phyloP scores from a whole-genome alignment of 2,113 vertebrate species.

The Symphodus melops region DNA sequence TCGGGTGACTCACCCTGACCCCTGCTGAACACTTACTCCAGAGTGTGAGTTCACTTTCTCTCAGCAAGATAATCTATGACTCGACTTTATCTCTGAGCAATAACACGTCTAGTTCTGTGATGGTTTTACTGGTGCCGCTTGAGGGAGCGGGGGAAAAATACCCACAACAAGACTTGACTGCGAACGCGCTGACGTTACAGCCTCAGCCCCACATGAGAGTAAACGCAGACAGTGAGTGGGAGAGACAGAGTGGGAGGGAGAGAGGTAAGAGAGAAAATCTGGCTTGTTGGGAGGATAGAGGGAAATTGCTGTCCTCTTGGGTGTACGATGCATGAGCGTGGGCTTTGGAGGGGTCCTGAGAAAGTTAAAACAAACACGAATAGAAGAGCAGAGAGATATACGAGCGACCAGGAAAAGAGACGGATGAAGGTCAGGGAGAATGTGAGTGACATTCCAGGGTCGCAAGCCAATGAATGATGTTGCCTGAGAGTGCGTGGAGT shows the following conservation, averaged over 20 bases:
- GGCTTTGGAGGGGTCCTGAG: conserved; percentile 71
- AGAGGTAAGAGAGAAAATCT: conserved; percentile 54
- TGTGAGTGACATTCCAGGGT: conserved; percentile 72
- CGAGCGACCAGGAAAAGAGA: conserved; percentile 61
- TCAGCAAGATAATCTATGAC: conserved; percentile 55
- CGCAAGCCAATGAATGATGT: conserved; percentile 57
- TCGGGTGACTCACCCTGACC: conserved; percentile 71
- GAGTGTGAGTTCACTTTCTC: conserved; percentile 77
- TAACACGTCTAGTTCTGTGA: conserved; percentile 52
- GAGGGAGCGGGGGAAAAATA: conserved; percentile 21
- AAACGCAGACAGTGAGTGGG: conserved; percentile 78
- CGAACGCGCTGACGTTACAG: conserved; percentile 47
- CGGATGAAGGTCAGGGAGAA: conserved; percentile 65
- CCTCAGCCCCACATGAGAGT: conserved; percentile 58
- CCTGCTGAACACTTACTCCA: conserved; percentile 43
- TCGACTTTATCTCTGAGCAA: conserved; percentile 51
- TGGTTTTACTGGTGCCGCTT: conserved; percentile 56
- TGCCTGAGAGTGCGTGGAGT: conserved; percentile 46
- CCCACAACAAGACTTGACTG: conserved; percentile 16
- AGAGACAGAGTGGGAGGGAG: conserved; percentile 70
- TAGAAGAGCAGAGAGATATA: conserved; percentile 59
- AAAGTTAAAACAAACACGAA: conserved; percentile 81
- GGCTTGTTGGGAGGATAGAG: conserved; percentile 28
- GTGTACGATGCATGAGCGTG: conserved; percentile 60
- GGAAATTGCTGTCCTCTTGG: conserved; percentile 66